Conservation (phyloP, 2,888 invertebrate genomes). For the Chalcis sispes region DNA sequence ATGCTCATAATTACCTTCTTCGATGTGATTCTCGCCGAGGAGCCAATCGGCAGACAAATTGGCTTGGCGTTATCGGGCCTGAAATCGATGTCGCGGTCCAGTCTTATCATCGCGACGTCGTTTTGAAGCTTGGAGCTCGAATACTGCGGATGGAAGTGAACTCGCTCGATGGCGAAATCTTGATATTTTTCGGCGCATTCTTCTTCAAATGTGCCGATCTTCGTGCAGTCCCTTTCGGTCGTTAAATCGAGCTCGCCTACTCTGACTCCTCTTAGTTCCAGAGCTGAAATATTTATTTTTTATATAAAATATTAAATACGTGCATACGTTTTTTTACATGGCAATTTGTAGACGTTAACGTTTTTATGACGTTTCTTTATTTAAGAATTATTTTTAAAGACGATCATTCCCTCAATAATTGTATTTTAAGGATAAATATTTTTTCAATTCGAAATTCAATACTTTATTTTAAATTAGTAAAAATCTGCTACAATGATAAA, state of each 20-base stretch:
- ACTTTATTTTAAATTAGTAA: too few species aligned
- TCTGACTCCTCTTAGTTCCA: slow-evolving; percentile 77
- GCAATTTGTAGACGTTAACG: too few species aligned
- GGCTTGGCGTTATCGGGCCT: slow-evolving; percentile 76
- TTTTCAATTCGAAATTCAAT: too few species aligned
- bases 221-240: slow-evolving; percentile 76
- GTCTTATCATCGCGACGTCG: slow-evolving; percentile 81
- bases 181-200: slow-evolving; percentile 77
- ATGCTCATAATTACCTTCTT: slow-evolving; percentile 67
- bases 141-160: slow-evolving; percentile 78
- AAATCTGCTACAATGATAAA: too few species aligned
- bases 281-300: slow-evolving; percentile 59
- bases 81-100: slow-evolving; percentile 77
- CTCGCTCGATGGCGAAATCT: slow-evolving; percentile 77
- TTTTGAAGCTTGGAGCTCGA: slow-evolving; percentile 76
- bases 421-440: too few species aligned
- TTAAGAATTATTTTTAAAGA: too few species aligned
- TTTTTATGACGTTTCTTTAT: too few species aligned
- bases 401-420: too few species aligned
- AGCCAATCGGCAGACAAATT: slow-evolving; percentile 78
- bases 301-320: too few species aligned
- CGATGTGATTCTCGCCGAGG: slow-evolving; percentile 55
- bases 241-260: slow-evolving; percentile 80
- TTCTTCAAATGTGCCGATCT: slow-evolving; percentile 75
- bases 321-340: too few species aligned